Base-by-base conservation (phyloP, 2,888 invertebrate genomes). In the Chelonus formosanus region DNA sequence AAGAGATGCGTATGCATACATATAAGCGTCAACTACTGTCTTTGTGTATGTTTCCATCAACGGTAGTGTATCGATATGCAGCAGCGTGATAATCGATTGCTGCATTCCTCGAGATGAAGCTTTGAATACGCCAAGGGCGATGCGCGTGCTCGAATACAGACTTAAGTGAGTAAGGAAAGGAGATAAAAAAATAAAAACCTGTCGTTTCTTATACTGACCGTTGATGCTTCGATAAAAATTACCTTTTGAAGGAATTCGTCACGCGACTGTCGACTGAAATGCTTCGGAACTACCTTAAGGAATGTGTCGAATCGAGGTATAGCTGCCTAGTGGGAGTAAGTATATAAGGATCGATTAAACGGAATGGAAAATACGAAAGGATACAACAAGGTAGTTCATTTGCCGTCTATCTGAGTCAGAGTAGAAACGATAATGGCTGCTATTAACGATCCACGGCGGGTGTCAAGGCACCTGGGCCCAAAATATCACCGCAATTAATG, bases 401-500 rank as follows among this genome's bases (percentile, higher is more conserved):
- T 58, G 56, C 52, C 52, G 45, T 52, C 58, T 44, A 40, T 35
- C 52, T 7, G 34, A 57, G 60, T 61, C 32, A 48, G 50, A 56
- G 56, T 70, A 56, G 71, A 68, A 78, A 79, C 80, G 79, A 81
- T 83, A 80, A 81, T 80, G 81, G 81, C 74, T 72, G 78, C 81
- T 82, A 82, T 83, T 82, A 83, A 81, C 81, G 81, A 79, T 77
- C 79, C 74, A 73, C 78, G 74, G 75, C 78, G 75, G 75, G 74
- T 77, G 79, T 76, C 75, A 76, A 75, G 75, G 74, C 82, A 82
- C 82, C 82, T 82, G 82, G 82, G 80, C 78, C 81, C 80, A 79
- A 81, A 80, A 81, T 81, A 81, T 81, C 81, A 77, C 80, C 80
- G 76, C 81, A 81, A 82, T 81, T 81, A 82, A 82, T 80, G 82